Base-by-base conservation (phyloP, 2,797 vertebrate species). In the Masticophis lateralis region DNA sequence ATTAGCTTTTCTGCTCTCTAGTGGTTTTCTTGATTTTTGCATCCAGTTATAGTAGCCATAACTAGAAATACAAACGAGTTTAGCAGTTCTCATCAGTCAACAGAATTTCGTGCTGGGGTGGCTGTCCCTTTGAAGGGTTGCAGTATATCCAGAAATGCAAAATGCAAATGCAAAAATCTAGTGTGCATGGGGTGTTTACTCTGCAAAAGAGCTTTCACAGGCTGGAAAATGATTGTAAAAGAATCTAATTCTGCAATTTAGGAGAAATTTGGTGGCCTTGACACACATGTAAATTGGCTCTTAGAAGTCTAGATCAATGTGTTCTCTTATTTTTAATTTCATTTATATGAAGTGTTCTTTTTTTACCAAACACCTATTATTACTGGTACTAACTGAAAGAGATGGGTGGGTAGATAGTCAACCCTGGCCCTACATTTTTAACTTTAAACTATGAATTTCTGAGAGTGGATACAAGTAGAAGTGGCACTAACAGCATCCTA, bases 401-500 rank as follows among this genome's bases (percentile, higher is more conserved):
- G 4, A 74, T 74, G 69, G 32, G 16, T 20, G 16, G 66, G 32
- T 74, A 7, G 69, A 74, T 9, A 37, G 32, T 88, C 37, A 59
- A 14, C 47, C 56, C 47, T 83, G 56, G 56, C 56, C 53, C 60
- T 91, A 66, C 37, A 47, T 1, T 53, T 47, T 66, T 86, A 37
- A 37, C 43, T 88, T 18, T 25, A 1, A 47, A 27, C 86, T 66
- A 91, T 93, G 87, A 59, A 74, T 93, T 91, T 93, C 56, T 61
- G n/a, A 88, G n/a, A 59, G 56, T 88, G 90, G 86, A 55, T 90
- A 91, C 56, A 88, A 88, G 61, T 83, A 69, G 90, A 93, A 37
- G 90, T 86, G 14, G n/a, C 86, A 91, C 27, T 91, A 91, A 79
- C 53, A 91, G 86, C 92, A 79, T 87, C 88, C 92, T 87, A 47